A percentile compares a stretch with the other conserved stretches of the same genome.
These are phyloP conservation scores for Bombus picipes DNA, from an alignment of 1,140 invertebrate species.

Conservation along the genomic window DNA sequence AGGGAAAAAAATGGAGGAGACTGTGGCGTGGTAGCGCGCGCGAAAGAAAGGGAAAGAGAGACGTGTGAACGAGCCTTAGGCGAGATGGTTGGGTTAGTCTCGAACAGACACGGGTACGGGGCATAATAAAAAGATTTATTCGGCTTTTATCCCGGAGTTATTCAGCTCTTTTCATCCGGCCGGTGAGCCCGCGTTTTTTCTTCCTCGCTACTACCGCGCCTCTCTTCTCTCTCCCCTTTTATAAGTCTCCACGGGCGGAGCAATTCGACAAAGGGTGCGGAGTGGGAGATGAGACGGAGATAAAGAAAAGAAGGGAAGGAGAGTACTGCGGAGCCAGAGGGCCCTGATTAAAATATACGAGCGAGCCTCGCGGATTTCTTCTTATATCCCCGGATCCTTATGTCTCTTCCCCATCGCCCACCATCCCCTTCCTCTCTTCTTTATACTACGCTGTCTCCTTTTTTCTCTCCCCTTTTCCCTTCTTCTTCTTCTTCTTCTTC, in stretches of 20 bases:
- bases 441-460: background rate
- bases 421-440: background rate
- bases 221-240: conserved; percentile 55
- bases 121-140: conserved; percentile 83
- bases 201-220: conserved; percentile 59
- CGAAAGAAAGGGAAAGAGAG: conserved; percentile 45
- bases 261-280: conserved; percentile 58
- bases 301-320: conserved; percentile 59
- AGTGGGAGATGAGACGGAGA: conserved; percentile 60
- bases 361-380: conserved; percentile 79
- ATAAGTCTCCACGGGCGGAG: conserved; percentile 75
- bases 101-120: conserved; percentile 76
- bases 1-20: conserved; percentile 6
- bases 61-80: conserved; percentile 66
- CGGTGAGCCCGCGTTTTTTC: conserved; percentile 71
- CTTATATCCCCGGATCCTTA: conserved; percentile 72
- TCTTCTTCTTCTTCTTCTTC: background rate
- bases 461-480: background rate
- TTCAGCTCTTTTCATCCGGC: conserved; percentile 81
- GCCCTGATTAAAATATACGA: conserved; percentile 82
- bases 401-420: conserved; percentile 34
- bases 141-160: conserved; percentile 82
- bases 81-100: conserved; percentile 62
- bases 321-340: conserved; percentile 61
- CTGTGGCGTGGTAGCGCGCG: conserved; percentile 24